These are phyloP conservation scores for Ophonus ardosiacus DNA, from an alignment of 2,888 invertebrate species.

Conservation along the genomic window DNA sequence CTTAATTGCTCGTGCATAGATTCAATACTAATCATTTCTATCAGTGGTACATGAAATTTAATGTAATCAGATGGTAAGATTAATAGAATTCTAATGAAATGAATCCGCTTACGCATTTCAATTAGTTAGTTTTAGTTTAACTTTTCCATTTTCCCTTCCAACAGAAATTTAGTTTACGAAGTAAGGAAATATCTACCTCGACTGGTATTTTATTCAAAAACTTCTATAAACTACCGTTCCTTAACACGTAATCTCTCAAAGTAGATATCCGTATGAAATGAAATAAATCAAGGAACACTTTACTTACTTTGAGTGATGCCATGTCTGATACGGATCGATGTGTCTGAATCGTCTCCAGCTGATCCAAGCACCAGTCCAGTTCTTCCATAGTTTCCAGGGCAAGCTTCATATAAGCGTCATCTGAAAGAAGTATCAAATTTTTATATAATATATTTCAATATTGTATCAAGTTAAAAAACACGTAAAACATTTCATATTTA, in stretches of 20 bases:
- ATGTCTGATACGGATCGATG: slow-evolving; percentile 99
- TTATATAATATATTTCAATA: background rate
- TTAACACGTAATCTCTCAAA: background rate
- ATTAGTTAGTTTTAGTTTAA: background rate
- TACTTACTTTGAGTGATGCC: slow-evolving; percentile 97
- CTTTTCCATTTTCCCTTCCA: background rate
- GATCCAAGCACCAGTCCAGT: slow-evolving; percentile 99
- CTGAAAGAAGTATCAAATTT: slow-evolving; percentile 76
- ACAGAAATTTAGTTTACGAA: background rate
- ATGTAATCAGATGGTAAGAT: background rate
- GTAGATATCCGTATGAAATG: background rate
- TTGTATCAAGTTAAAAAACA: background rate
- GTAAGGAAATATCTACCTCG: background rate
- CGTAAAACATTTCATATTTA: background rate
- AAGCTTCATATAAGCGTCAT: slow-evolving; percentile 95
- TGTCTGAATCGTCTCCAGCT: slow-evolving; percentile 99
- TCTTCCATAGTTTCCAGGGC: slow-evolving; percentile 98
- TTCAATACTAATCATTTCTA: no score
- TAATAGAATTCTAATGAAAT: background rate
- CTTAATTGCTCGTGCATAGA: no score
- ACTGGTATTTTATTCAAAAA: background rate
- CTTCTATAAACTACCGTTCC: background rate
- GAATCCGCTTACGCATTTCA: background rate
- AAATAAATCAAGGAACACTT: background rate
- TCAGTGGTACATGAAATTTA: background rate